These are phyloP conservation scores for Anolis carolinensis DNA, from an alignment of 2,113 vertebrate species.

Conservation along the genomic window DNA sequence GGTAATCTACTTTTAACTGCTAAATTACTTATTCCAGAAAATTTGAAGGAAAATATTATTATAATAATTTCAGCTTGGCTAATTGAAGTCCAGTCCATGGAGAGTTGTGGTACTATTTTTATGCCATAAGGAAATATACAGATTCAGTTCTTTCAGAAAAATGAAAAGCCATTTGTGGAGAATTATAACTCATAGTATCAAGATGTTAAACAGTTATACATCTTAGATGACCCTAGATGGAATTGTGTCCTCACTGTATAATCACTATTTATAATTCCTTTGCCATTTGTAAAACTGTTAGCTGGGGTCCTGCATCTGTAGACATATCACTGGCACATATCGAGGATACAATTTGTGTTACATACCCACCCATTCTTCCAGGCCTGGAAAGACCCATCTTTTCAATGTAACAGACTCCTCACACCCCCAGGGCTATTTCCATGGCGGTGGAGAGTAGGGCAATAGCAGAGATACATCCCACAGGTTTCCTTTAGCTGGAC, in stretches of 20 bases:
- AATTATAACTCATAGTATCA: not conserved
- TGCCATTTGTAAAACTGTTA: not conserved
- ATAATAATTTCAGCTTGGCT: not conserved
- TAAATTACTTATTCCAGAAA: not conserved
- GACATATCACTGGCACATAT: too few species aligned
- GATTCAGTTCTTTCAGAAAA: not conserved
- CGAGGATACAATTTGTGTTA: too few species aligned
- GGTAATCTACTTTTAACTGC: not conserved
- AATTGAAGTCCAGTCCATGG: not conserved
- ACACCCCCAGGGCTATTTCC: too few species aligned
- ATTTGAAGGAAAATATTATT: not conserved
- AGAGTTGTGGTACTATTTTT: not conserved
- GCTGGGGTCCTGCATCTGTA: too few species aligned
- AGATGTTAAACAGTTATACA: not conserved
- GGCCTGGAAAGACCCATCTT: too few species aligned
- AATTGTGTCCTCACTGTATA: not conserved
- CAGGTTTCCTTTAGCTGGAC: too few species aligned
- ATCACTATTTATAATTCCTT: not conserved
- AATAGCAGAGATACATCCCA: too few species aligned
- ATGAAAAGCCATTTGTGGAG: not conserved
- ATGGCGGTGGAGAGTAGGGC: too few species aligned
- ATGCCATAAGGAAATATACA: not conserved
- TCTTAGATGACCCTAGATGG: not conserved
- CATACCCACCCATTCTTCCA: too few species aligned
- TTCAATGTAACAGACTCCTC: too few species aligned